Evolutionary conservation across 2,888 invertebrate genomes (phyloP), one percentile per base, ranked within the genome.

Genomic region (Acrobasis consociella): DNA sequence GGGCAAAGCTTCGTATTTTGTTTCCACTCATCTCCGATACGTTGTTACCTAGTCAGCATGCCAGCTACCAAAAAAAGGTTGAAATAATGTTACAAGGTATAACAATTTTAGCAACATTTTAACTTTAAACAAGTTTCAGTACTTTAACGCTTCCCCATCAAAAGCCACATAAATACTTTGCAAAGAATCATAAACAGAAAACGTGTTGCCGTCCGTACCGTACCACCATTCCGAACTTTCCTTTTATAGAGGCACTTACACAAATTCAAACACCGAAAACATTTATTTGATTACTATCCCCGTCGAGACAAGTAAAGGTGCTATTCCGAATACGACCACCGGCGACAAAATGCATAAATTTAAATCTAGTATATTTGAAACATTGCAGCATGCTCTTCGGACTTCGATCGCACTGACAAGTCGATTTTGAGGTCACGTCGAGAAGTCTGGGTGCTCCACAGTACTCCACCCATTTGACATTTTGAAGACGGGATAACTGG

Each of bases 171-270:
- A 78, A 80, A 81, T 77, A 79, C 78, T 31, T 31, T 68, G 69
- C 73, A 72, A 73, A 72, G 78, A 76, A 76, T 78, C 78, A 82
- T 82, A 80, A 82, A 78, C 80, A 78, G 83, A 82, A 83, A 84
- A 82, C 78, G 74, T 74, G 79, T 74, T 78, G 74, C 76, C 69
- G 73, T 76, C 76, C 75, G 77, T 72, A 73, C 71, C 58, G 55
- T 71, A 75, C 74, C 75, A 75, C 67, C 72, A 76, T 77, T 84
- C 77, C 79, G 72, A 74, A 78, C 78, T 80, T 77, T 76, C 75
- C 71, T 79, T 81, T 76, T 77, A 80, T 78, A 78, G 71, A 65
- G 72, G 72, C 74, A 72, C 73, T 70, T 72, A 69, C 65, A 73
- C 68, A 70, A 77, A 77, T 78, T 70, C 76, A 78, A 77, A 77